Base-by-base conservation (phyloP, 64 coral and sea anemone genomes). In the Pocillopora damicornis region DNA sequence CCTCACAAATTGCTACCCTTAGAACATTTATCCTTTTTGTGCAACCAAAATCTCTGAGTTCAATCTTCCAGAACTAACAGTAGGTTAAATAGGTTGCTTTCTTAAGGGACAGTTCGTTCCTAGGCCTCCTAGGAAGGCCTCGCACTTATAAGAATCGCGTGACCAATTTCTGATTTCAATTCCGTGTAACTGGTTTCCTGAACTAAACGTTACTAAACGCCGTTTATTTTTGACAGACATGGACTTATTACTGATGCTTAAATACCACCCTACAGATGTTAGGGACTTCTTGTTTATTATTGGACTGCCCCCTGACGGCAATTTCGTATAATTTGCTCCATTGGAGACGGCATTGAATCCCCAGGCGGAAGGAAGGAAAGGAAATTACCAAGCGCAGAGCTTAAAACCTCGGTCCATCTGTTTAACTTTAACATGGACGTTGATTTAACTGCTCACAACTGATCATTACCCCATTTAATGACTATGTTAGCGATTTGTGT, bases 101-200 rank as follows among this genome's bases (percentile, higher is more conserved):
- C 0, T 11, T 71, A 20, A 9, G 20, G 11, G 22, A n/a, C 25
- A 20, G 22, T 71, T 71, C 67, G 67, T n/a, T 11, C 67, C 67
- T 71, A 71, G 67, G 22, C 67, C 25, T 23, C 11, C 25, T 9
- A 20, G 25, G 25, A 25, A 71, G 22, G 22, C n/a, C 67, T 71
- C 67, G 67, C n/a, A 23, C 9, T 71, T 71, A 23, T 13, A 12
- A 12, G 5, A 60, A 58, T 79, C 77, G 77, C 77, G 77, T 79
- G 77, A 79, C 77, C 77, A 23, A 60, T 60, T 79, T 26, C 77
- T 79, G 15, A 22, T 60, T 61, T 60, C 56, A 58, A 60, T 79
- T 13, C 57, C 20, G 18, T 18, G 59, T 26, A 79, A 11, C 13
- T 20, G 22, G n/a, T 58, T 25, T 61, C 67, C 25, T 20, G 25